Evolutionary conservation across 2,797 vertebrate species (phyloP).

Genomic region (Microcaecilia unicolor): DNA sequence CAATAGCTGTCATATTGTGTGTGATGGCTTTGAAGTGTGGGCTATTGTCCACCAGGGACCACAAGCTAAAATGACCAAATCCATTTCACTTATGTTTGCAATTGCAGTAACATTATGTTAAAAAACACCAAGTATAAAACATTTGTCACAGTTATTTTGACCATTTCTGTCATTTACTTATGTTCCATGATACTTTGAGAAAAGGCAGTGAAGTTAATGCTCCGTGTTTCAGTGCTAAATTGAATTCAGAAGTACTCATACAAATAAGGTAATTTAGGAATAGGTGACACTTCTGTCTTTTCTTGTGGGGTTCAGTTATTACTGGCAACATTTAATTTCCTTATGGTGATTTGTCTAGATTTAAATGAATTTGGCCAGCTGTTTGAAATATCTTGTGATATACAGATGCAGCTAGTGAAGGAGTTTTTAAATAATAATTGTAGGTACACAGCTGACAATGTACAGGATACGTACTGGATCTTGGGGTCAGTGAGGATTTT

Average conservation of each 20-base stretch:
- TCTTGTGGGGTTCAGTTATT: not conserved
- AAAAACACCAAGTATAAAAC: slow-evolving; percentile 32
- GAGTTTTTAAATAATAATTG: no score
- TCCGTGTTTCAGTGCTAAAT: slow-evolving; percentile 37
- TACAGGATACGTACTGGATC: no score
- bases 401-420: no score
- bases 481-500: no score
- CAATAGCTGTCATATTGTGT: slow-evolving; percentile 29
- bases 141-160: slow-evolving; percentile 34
- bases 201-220: slow-evolving; percentile 40
- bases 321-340: not conserved
- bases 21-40: slow-evolving; percentile 31
- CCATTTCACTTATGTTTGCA: slow-evolving; percentile 42
- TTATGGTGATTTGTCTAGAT: slow-evolving; percentile 1
- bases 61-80: slow-evolving; percentile 28
- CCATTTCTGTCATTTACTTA: slow-evolving; percentile 37
- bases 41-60: slow-evolving; percentile 29
- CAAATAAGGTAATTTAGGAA: slow-evolving; percentile 41
- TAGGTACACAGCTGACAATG: no score
- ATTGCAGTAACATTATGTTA: slow-evolving; percentile 38
- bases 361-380: slow-evolving; percentile 13
- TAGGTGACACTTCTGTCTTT: no score
- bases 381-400: no score
- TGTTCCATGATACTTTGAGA: slow-evolving; percentile 36
- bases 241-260: slow-evolving; percentile 42